Percentiles rank a stretch among this genome's conserved stretches.
phyloP scores from a whole-genome alignment of 30 jellyfish, hydroid and myxozoan genomes.

The Aurelia aurita complex sp. Pacific region DNA sequence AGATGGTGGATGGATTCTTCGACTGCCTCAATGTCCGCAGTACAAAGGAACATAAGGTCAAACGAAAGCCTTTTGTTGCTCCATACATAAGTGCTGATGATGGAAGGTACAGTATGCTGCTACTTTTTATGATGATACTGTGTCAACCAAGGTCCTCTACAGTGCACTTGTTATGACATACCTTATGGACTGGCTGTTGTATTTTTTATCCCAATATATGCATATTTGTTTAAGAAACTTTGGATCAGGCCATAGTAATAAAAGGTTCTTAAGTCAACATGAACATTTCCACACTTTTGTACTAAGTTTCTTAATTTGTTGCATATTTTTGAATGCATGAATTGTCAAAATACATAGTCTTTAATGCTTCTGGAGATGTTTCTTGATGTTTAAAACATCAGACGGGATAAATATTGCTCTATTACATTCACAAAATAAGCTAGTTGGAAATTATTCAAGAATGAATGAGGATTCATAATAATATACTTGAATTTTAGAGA shows the following conservation, averaged over 20 bases:
- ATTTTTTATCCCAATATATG: background rate
- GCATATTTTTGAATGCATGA: background rate
- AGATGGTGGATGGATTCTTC: slow-evolving; percentile 59
- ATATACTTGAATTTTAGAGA: background rate
- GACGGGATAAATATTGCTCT: background rate
- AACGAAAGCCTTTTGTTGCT: background rate
- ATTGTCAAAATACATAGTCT: background rate
- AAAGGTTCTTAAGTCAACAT: slow-evolving; percentile 5
- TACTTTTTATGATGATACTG: background rate
- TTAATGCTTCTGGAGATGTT: background rate
- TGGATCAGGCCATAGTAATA: slow-evolving; percentile 10
- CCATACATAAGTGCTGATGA: slow-evolving; percentile 1
- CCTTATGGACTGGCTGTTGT: background rate
- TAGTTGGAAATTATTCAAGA: background rate
- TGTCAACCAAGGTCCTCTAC: background rate
- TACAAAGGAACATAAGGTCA: background rate
- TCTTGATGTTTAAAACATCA: too few species aligned
- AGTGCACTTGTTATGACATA: background rate
- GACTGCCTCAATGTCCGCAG: slow-evolving; percentile 27
- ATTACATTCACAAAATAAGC: background rate
- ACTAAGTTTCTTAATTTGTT: slow-evolving; percentile 10
- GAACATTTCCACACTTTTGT: background rate
- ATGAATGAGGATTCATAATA: background rate
- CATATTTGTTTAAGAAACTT: background rate
- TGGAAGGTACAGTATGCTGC: background rate